Percentiles rank a stretch among this genome's conserved stretches.
These are phyloP conservation scores for Amiota communis DNA, from an alignment of 2,888 invertebrate genomes.

Conservation along the genomic window DNA sequence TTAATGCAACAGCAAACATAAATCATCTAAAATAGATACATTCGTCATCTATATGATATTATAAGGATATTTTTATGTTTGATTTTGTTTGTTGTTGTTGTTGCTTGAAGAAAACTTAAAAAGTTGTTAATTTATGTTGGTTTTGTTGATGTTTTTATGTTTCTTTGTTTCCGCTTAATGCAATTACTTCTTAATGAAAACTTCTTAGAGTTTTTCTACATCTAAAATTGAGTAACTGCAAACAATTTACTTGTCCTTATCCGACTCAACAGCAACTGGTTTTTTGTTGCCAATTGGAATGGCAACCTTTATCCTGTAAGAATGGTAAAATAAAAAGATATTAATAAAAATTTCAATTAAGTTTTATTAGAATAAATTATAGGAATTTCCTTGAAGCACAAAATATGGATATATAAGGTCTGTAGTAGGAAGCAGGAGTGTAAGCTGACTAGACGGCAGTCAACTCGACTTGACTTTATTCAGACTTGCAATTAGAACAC, in stretches of 20 bases:
- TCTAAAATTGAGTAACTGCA: slow-evolving; percentile 20
- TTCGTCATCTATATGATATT: too few species aligned
- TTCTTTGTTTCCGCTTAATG: slow-evolving; percentile 34
- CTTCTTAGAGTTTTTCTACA: slow-evolving; percentile 41
- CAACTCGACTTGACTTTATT: too few species aligned
- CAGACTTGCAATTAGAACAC: too few species aligned
- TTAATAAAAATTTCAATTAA: background rate
- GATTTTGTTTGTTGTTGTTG: too few species aligned
- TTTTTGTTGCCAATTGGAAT: slow-evolving; percentile 92
- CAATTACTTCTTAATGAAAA: slow-evolving; percentile 18
- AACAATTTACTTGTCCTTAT: slow-evolving; percentile 84
- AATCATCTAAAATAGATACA: too few species aligned
- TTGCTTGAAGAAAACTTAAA: slow-evolving; percentile 15
- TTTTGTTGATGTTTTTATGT: slow-evolving; percentile 48
- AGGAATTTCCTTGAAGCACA: too few species aligned
- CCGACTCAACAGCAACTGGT: slow-evolving; percentile 78
- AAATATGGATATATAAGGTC: too few species aligned
- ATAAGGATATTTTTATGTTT: too few species aligned
- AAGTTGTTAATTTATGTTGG: slow-evolving; percentile 46
- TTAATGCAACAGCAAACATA: background rate
- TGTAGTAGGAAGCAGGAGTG: too few species aligned
- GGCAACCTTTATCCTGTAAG: slow-evolving; percentile 86
- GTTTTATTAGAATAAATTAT: too few species aligned
- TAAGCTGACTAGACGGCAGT: too few species aligned
- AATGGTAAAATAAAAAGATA: slow-evolving; percentile 26